Evolutionary conservation across 2,888 invertebrate genomes (phyloP).

Genomic region (Leistus spinibarbis): DNA sequence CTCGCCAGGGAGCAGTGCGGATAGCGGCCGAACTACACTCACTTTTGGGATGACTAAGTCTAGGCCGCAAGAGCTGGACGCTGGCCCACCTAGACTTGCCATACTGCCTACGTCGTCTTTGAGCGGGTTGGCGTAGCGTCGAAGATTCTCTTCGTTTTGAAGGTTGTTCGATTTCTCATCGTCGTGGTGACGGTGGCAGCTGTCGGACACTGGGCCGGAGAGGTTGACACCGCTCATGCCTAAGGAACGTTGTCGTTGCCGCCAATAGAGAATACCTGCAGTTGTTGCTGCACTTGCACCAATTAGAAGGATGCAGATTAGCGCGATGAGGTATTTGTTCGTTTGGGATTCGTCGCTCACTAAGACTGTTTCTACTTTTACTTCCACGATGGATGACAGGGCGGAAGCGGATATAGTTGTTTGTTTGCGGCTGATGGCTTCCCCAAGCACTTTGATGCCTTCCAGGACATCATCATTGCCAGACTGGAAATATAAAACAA

Average conservation of each 20-base stretch:
- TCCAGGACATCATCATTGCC: constrained; percentile 62
- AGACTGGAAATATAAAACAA: constrained; percentile 56
- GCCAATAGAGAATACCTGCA: constrained; percentile 62
- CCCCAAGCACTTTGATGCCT: constrained; percentile 66
- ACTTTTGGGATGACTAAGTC: constrained; percentile 60
- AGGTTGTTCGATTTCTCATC: constrained; percentile 90
- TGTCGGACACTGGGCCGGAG: constrained; percentile 62
- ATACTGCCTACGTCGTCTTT: constrained; percentile 61
- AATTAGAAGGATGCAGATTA: constrained; percentile 57
- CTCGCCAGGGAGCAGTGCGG: constrained; percentile 57
- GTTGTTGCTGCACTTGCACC: constrained; percentile 54
- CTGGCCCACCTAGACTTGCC: constrained; percentile 57
- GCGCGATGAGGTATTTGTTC: constrained; percentile 58
- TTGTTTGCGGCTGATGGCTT: constrained; percentile 67
- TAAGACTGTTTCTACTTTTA: constrained; percentile 75
- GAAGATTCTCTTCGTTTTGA: constrained; percentile 88
- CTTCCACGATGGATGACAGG: constrained; percentile 75
- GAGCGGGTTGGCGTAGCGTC: constrained; percentile 59
- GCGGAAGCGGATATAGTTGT: constrained; percentile 67
- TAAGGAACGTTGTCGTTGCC: constrained; percentile 61
- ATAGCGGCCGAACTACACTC: constrained; percentile 56
- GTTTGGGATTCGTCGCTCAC: constrained; percentile 62
- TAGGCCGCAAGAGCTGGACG: constrained; percentile 50
- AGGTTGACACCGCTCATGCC: constrained; percentile 61
- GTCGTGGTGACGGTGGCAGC: constrained; percentile 71